Conservation (phyloP, 2,888 invertebrate species). For the Hydroisotoma schaefferi region DNA sequence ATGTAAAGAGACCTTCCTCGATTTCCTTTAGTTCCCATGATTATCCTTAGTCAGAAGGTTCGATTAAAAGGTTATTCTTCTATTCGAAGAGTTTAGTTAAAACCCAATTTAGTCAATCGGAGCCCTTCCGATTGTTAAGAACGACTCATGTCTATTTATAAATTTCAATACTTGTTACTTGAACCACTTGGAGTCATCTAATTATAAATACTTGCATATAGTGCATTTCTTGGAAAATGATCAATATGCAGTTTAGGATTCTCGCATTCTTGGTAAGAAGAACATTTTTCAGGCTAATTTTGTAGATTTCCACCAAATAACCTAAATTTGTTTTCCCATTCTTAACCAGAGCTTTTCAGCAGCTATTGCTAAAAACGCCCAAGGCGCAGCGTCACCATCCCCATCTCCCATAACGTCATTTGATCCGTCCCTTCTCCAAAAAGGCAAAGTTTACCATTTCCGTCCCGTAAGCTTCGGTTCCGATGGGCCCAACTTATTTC, state of each 20-base stretch:
- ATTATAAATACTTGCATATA: no score
- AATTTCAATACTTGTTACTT: no score
- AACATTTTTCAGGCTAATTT: not conserved
- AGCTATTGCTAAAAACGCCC: not conserved
- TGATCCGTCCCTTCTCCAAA: no score
- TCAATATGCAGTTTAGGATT: not conserved
- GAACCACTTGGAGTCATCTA: no score
- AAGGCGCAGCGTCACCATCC: not conserved
- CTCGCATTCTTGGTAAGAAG: not conserved
- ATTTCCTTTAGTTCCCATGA: not conserved
- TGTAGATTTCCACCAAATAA: not conserved
- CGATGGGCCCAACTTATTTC: not conserved
- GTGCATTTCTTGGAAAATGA: not conserved
- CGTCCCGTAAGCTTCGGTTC: not conserved
- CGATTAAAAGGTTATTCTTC: not conserved
- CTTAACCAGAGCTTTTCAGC: no score
- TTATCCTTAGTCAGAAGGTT: not conserved
- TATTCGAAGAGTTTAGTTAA: not conserved
- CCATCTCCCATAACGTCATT: not conserved
- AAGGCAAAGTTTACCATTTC: constrained; percentile 3
- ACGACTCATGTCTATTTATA: not conserved
- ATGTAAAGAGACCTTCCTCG: not conserved
- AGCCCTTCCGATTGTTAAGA: constrained; percentile 1
- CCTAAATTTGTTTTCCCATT: no score
- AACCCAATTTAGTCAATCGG: not conserved